Evolutionary conservation across 2,888 invertebrate genomes (phyloP).

Genomic region (Tyria jacobaeae): DNA sequence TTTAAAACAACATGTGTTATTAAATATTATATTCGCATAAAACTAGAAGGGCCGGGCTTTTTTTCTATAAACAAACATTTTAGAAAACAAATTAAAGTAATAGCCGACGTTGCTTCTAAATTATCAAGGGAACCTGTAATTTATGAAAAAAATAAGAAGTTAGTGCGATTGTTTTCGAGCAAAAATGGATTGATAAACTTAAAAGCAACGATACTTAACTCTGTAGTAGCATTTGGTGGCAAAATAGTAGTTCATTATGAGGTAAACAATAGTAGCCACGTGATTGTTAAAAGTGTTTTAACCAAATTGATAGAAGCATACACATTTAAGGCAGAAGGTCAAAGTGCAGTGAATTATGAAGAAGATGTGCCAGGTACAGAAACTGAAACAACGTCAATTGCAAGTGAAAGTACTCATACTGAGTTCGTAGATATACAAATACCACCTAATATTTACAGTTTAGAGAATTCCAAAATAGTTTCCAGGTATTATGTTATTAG

Average conservation of each 20-base stretch:
- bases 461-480: slow-evolving; percentile 53
- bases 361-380: slow-evolving; percentile 37
- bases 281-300: slow-evolving; percentile 49
- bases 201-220: slow-evolving; percentile 52
- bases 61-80: slow-evolving; percentile 53
- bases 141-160: slow-evolving; percentile 50
- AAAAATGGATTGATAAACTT: slow-evolving; percentile 51
- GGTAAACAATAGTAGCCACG: slow-evolving; percentile 51
- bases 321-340: slow-evolving; percentile 37
- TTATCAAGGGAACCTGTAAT: slow-evolving; percentile 25
- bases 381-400: slow-evolving; percentile 43
- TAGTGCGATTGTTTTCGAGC: slow-evolving; percentile 49
- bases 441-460: slow-evolving; percentile 30
- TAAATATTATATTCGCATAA: slow-evolving; percentile 56
- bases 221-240: slow-evolving; percentile 50
- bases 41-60: slow-evolving; percentile 55
- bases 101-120: slow-evolving; percentile 48
- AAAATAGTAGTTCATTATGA: slow-evolving; percentile 53
- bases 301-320: slow-evolving; percentile 49
- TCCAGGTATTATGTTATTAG: slow-evolving; percentile 49
- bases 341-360: slow-evolving; percentile 4
- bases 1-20: slow-evolving; percentile 29
- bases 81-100: slow-evolving; percentile 53
- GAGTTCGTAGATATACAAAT: slow-evolving; percentile 34
- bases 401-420: slow-evolving; percentile 37